These are phyloP conservation scores for Procapra przewalskii DNA, from an alignment of 2,113 vertebrate species.

Conservation along the genomic window DNA sequence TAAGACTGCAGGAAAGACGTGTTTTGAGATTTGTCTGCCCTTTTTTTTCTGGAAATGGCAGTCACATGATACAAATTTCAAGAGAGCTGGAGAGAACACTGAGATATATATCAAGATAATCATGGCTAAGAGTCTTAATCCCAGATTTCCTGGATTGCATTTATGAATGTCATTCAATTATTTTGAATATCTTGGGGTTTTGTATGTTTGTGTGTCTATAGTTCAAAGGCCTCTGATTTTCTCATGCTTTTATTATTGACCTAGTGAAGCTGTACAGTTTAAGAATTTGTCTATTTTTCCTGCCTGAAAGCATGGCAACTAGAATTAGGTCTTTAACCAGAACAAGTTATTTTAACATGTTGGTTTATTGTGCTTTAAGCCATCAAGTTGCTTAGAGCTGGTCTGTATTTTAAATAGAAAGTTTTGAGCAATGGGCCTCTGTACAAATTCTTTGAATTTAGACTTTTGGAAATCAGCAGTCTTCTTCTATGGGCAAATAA, in stretches of 20 bases:
- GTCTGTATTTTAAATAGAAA: background rate
- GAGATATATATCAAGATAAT: background rate
- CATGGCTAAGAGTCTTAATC: background rate
- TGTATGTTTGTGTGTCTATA: background rate
- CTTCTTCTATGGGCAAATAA: background rate
- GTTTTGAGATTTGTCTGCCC: background rate
- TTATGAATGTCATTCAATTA: background rate
- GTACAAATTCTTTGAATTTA: background rate
- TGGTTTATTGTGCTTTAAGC: background rate
- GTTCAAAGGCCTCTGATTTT: background rate
- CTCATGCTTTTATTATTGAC: background rate
- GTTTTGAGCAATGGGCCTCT: background rate
- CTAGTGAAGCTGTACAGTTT: background rate
- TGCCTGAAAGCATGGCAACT: background rate
- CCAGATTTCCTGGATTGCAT: background rate
- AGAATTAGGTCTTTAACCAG: background rate
- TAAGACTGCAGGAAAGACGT: background rate
- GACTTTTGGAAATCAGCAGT: background rate
- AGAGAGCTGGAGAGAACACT: background rate
- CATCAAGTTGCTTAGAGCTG: background rate
- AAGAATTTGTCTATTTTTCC: background rate
- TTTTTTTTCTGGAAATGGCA: background rate
- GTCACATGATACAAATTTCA: background rate
- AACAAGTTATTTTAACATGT: background rate
- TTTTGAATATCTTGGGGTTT: background rate